Conservation (phyloP, 35 echinoderm and acorn worm species). For the Anneissia japonica region DNA sequence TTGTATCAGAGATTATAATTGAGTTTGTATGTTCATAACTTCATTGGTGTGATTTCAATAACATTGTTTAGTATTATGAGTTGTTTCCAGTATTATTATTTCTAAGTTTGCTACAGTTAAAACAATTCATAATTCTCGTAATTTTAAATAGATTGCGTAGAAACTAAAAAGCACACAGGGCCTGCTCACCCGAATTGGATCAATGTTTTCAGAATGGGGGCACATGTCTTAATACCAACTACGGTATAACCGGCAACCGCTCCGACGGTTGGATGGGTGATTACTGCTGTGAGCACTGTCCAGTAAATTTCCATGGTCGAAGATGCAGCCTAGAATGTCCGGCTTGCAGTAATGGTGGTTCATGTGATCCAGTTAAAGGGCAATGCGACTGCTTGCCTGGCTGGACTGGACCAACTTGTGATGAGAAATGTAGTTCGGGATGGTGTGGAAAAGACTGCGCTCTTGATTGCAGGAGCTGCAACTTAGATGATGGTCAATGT, state of each 20-base stretch:
- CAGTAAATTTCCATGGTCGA: neutral
- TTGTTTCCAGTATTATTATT: too few relatives aligned
- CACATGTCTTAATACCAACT: slow-evolving; percentile 3
- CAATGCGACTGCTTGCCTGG: neutral
- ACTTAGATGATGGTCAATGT: neutral
- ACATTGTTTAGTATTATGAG: too few relatives aligned
- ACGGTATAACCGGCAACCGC: slow-evolving; percentile 37
- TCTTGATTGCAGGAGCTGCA: neutral
- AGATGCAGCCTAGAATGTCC: neutral
- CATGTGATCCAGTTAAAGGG: neutral
- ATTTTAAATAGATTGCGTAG: too few relatives aligned
- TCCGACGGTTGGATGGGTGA: slow-evolving; percentile 43
- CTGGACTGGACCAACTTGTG: neutral
- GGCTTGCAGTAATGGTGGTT: neutral
- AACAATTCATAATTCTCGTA: too few relatives aligned
- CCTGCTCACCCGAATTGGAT: too few relatives aligned
- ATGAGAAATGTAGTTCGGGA: neutral
- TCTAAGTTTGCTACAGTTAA: too few relatives aligned
- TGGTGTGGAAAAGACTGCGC: neutral
- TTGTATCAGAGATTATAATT: too few relatives aligned
- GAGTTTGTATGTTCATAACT: too few relatives aligned
- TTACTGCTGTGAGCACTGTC: slow-evolving; percentile 41
- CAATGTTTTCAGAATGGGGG: slow-evolving; percentile 38
- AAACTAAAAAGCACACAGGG: too few relatives aligned
- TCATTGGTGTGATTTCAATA: too few relatives aligned